Base-by-base conservation (phyloP, 1,140 invertebrate species). In the Solen grandis region DNA sequence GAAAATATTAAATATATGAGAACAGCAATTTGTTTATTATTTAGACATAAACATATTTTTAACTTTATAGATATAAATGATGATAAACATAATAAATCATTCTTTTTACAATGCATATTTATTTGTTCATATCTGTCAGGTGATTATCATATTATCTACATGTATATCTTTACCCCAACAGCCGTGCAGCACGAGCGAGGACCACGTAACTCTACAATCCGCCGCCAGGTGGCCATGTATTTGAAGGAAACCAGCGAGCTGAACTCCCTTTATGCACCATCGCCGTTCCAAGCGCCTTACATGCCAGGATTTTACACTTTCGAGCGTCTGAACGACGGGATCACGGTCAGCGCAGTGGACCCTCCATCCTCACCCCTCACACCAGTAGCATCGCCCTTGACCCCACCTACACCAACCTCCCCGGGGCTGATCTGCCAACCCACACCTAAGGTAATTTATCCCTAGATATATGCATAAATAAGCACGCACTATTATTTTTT, bases 101-200 rank as follows among this genome's bases (percentile, higher is more conserved):
- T n/a, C n/a, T n/a, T n/a, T n/a, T n/a, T n/a, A n/a, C n/a, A n/a
- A n/a, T n/a, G n/a, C n/a, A n/a, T n/a, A n/a, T n/a, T n/a, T n/a
- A n/a, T n/a, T n/a, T n/a, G n/a, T n/a, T n/a, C n/a, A n/a, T n/a
- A n/a, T n/a, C n/a, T n/a, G n/a, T n/a, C n/a, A n/a, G n/a, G n/a
- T n/a, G n/a, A n/a, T n/a, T n/a, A n/a, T n/a, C n/a, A n/a, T n/a
- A n/a, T n/a, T n/a, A n/a, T n/a, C n/a, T n/a, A n/a, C n/a, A n/a
- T n/a, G n/a, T n/a, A n/a, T n/a, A n/a, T n/a, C n/a, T n/a, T n/a
- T n/a, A n/a, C n/a, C n/a, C n/a, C n/a, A n/a, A n/a, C 93, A 98
- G 98, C 98, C 60, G 98, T 99, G 2, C 98, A 99, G 93, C 98
- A 99, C 88, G 98, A 99, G 93, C 94, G 98, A 86, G 98, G 98